Evolutionary conservation across 2,797 vertebrate species (phyloP), one percentile per base, ranked within the genome.

Genomic region (Myotis daubentonii): DNA sequence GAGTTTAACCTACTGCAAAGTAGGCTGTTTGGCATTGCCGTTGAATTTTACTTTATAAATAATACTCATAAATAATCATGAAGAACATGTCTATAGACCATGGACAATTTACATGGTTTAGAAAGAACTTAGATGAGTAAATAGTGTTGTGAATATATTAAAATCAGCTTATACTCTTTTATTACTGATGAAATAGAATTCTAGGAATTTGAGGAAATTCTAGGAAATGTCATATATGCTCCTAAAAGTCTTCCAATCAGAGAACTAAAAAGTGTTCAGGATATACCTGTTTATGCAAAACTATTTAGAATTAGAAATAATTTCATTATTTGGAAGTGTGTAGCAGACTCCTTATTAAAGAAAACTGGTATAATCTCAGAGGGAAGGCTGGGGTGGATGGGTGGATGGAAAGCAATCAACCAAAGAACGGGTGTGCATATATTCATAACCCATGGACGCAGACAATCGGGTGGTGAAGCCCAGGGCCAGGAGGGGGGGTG

Each of bases 1-100:
- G 70, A 86, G n/a, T 84, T 89, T 93, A 96, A 94, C 92, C 44
- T 95, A 78, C 44, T 92, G 57, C 60, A 88, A 93, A 89, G 57
- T 53, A 95, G 71, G 79, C 75, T 95, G 71, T 9, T 94, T 86
- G 51, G 57, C n/a, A 88, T 25, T 86, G 41, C 6, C 16, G 22
- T 15, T 93, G 41, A 22, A 83, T 95, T 87, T 89, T 71, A 72
- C 44, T 62, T 36, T 90, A 85, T 87, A 92, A 82, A 95, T 88
- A 93, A 66, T 44, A 72, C 51, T 76, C 65, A 78, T 83, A 95
- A 88, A 94, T 96, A 92, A 97, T 86, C 60, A 86, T 74, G 57
- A 95, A 75, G 28, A 80, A 12, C 65, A 51, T 6, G 87, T 94
- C 22, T 86, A 33, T 62, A 72, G 74, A 81, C 81, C 44, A 96